phyloP scores from a whole-genome alignment of 1,140 invertebrate genomes.

The Cydia splendana region DNA sequence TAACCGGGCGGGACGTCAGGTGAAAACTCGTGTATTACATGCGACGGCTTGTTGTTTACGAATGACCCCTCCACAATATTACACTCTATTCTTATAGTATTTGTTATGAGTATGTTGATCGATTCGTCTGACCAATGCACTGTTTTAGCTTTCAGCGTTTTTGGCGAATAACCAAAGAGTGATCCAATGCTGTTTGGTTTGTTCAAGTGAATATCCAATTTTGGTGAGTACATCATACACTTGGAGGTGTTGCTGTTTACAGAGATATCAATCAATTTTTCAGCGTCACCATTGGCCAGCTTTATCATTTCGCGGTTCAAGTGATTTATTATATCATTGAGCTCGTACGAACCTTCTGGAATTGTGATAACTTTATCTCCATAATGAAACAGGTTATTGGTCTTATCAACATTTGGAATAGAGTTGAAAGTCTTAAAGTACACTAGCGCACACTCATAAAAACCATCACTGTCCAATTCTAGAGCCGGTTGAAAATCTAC shows the following conservation, averaged over 20 bases:
- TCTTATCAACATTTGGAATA: conserved; percentile 18
- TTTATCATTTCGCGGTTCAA: neutral
- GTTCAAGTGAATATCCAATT: neutral
- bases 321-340: neutral
- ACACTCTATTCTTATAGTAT: conserved; percentile 28
- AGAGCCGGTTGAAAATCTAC: neutral
- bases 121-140: conserved; percentile 9
- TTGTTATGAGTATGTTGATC: conserved; percentile 7
- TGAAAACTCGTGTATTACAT: conserved; percentile 19
- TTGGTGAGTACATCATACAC: conserved; percentile 7
- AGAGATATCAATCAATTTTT: neutral
- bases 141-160: neutral
- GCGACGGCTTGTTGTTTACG: conserved; percentile 1
- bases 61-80: conserved; percentile 21
- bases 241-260: neutral
- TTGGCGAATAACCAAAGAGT: neutral
- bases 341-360: neutral
- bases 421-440: conserved; percentile 22
- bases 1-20: neutral
- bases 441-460: neutral
- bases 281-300: too few relatives aligned
- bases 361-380: neutral
- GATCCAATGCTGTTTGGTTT: neutral
- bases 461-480: neutral
- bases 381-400: conserved; percentile 14